Percentiles rank a stretch among this genome's conserved stretches.
phyloP scores from a whole-genome alignment of 2,797 vertebrate genomes.

The Alectoris magna region DNA sequence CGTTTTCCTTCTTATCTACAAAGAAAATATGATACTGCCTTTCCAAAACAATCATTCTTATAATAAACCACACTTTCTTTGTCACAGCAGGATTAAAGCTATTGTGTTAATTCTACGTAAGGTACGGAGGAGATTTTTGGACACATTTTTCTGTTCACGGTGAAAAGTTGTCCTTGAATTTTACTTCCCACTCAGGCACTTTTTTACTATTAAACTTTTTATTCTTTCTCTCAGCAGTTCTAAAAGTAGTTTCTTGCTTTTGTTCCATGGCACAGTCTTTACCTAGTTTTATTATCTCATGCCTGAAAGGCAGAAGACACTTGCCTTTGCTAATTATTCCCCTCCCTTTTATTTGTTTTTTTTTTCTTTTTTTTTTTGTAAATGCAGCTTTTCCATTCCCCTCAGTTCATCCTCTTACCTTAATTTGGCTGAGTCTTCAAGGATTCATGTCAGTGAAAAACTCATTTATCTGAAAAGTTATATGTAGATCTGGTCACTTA shows the following conservation, averaged over 20 bases:
- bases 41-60: constrained; percentile 11
- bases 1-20: constrained; percentile 18
- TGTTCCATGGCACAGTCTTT: neutral
- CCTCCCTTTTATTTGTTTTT: neutral
- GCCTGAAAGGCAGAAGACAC: neutral
- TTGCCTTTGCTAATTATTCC: neutral
- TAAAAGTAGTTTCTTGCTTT: neutral
- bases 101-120: constrained; percentile 28
- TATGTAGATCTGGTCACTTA: neutral
- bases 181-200: neutral
- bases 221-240: neutral
- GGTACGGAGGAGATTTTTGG: constrained; percentile 8
- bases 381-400: neutral
- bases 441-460: neutral
- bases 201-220: neutral
- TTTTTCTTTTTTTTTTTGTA: neutral
- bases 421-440: neutral
- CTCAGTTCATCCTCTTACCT: neutral
- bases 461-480: neutral
- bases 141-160: constrained; percentile 8
- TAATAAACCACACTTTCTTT: neutral
- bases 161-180: constrained; percentile 34
- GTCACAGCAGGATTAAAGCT: constrained; percentile 25
- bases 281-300: neutral
- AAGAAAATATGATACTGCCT: constrained; percentile 8